phyloP scores from a whole-genome alignment of 2,113 vertebrate genomes.

The Triplophysa dalaica region DNA sequence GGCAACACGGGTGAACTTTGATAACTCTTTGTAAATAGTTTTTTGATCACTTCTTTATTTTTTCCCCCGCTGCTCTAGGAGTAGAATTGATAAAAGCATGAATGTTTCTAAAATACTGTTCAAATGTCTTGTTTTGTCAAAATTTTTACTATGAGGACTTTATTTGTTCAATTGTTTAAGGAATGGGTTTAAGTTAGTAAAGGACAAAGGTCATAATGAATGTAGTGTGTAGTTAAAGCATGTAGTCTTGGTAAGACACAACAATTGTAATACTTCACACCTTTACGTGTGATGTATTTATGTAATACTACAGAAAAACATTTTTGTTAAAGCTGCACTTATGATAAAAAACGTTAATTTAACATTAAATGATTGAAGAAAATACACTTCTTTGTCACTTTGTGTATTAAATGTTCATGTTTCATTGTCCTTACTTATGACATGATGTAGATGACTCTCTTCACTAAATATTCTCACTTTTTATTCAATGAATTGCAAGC shows the following conservation, averaged over 20 bases:
- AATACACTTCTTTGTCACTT: too few species aligned
- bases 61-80: background rate
- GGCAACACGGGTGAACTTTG: background rate
- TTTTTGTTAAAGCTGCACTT: too few species aligned
- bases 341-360: too few species aligned
- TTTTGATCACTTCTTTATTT: background rate
- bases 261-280: too few species aligned
- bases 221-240: too few species aligned
- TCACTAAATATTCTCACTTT: background rate
- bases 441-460: background rate
- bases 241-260: too few species aligned
- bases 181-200: background rate
- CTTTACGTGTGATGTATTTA: too few species aligned
- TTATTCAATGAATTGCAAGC: background rate
- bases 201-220: too few species aligned
- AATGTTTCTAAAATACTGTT: too few species aligned
- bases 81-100: too few species aligned
- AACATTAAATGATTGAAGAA: too few species aligned
- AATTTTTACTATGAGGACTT: background rate
- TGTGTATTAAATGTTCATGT: background rate
- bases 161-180: background rate
- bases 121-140: background rate
- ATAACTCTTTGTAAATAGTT: background rate
- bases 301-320: too few species aligned
- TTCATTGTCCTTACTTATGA: background rate